These are phyloP conservation scores for Cotesia glomerata DNA, from an alignment of 1,140 invertebrate genomes.

Conservation along the genomic window DNA sequence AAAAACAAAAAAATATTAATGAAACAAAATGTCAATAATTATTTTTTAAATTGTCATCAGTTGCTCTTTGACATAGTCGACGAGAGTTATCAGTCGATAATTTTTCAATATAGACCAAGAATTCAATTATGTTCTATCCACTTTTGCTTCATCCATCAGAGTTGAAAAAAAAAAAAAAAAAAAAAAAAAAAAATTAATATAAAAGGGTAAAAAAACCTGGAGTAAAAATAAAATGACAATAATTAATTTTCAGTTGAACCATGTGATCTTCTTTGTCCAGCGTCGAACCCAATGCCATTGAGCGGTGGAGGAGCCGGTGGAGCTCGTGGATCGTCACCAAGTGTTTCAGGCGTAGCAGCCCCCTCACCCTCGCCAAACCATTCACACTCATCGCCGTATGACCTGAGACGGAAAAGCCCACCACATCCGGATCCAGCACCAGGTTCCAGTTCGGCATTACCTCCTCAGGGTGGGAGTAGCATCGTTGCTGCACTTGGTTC, in stretches of 20 bases:
- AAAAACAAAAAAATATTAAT: no score
- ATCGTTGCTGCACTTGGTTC: conserved; percentile 61
- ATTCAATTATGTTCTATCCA: no score
- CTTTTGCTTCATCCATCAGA: no score
- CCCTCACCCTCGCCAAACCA: conserved; percentile 59
- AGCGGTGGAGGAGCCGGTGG: conserved; percentile 55
- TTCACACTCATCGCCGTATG: conserved; percentile 82
- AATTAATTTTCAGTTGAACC: conserved; percentile 68
- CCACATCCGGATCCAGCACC: conserved; percentile 64
- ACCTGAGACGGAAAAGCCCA: conserved; percentile 81
- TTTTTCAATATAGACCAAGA: no score
- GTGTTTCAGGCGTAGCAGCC: conserved; percentile 61
- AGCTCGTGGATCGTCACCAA: conserved; percentile 54
- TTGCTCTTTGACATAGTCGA: no score
- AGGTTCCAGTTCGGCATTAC: conserved; percentile 60
- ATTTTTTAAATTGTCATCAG: no score
- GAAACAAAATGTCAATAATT: no score
- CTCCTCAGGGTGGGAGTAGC: conserved; percentile 60
- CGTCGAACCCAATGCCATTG: conserved; percentile 69
- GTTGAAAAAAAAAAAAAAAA: neutral
- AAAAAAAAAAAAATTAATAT: neutral
- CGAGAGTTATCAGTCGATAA: no score
- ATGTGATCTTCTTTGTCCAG: conserved; percentile 76
- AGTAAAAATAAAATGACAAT: neutral
- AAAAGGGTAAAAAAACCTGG: neutral